Evolutionary conservation across 2,797 vertebrate genomes (phyloP), one percentile per base, ranked within the genome.

Genomic region (Gallinago stenura): DNA sequence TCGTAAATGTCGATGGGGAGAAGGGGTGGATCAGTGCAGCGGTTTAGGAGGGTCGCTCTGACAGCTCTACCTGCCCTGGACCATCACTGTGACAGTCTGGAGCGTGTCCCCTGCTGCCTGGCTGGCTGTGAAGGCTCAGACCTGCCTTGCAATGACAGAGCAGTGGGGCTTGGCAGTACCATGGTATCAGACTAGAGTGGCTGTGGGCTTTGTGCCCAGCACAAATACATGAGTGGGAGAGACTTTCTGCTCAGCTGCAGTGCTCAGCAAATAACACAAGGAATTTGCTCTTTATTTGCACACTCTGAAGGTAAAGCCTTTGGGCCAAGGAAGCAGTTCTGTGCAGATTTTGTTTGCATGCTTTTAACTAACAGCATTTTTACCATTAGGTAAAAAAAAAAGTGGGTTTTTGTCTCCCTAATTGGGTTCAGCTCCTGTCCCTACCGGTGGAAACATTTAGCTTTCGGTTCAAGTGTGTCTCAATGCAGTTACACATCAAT

Each of bases 21-120:
- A 11, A 81, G 8, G 28, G 39, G 37, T 1, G 3, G 14, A 20
- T 35, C 2, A 0, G 28, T 2, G 39, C 15, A 2, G 2, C 0
- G 12, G 21, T 25, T 46, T 30, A 0, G 0, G 6, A 16, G 78
- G 35, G 6, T 51, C 0, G 4, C 33, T 14, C 58, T 24, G 28
- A 2, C 0, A 6, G 2, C 68, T 43, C 33, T 9, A 21, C 35
- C 21, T 33, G 39, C 53, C 69, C 31, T 6, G 12, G 30, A 7
- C 30, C 7, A 0, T 2, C 28, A 45, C 81, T 25, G 75, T 25
- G 53, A 13, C 18, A 16, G 39, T 2, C 25, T 8, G 24, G 45
- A 70, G 58, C 43, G 0, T 2, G 21, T 5, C 28, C 4, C 1
- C 43, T 10, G 5, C 26, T 37, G 57, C 2, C 0, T 43, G 26